Percentiles rank a stretch among this genome's conserved stretches.
Conservation (phyloP, 2,888 invertebrate species). For the Cosmia trapezina region DNA sequence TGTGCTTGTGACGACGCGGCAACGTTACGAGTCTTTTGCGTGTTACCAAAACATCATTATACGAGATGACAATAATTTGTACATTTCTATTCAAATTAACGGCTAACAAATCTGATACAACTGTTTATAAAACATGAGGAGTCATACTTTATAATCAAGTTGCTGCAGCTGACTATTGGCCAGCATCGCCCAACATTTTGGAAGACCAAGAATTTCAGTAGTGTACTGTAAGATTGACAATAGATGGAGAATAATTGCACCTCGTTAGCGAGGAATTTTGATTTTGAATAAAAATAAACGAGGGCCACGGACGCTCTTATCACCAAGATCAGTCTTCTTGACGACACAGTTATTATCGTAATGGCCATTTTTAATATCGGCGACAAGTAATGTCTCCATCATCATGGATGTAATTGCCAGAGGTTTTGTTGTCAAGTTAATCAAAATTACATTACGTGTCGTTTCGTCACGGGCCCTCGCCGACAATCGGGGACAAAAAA, state of each 20-base stretch:
- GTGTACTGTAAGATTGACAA: not conserved
- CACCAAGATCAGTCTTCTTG: slow-evolving; percentile 28
- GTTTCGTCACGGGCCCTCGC: slow-evolving; percentile 80
- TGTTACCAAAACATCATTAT: slow-evolving; percentile 80
- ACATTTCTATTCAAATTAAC: slow-evolving; percentile 51
- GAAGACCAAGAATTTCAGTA: slow-evolving; percentile 1
- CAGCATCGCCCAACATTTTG: slow-evolving; percentile 1
- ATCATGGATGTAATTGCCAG: slow-evolving; percentile 74
- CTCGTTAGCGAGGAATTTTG: not conserved
- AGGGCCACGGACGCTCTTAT: slow-evolving; percentile 10
- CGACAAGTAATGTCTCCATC: slow-evolving; percentile 83
- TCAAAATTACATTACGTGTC: slow-evolving; percentile 88
- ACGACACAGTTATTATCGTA: slow-evolving; percentile 52
- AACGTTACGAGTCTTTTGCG: slow-evolving; percentile 76
- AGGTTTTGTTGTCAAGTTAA: slow-evolving; percentile 79
- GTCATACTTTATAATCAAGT: slow-evolving; percentile 18
- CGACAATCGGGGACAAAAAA: slow-evolving; percentile 75
- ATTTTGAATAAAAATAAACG: slow-evolving; percentile 12
- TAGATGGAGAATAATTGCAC: not conserved
- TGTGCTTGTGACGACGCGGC: slow-evolving; percentile 71
- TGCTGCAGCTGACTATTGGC: not conserved
- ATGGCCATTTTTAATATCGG: slow-evolving; percentile 60
- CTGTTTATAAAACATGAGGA: slow-evolving; percentile 36
- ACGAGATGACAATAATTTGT: slow-evolving; percentile 63
- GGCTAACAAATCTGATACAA: slow-evolving; percentile 37